Percentiles rank a stretch among this genome's conserved stretches.
Conservation (phyloP, 2,888 invertebrate species). For the Troglohyphantes excavatus region DNA sequence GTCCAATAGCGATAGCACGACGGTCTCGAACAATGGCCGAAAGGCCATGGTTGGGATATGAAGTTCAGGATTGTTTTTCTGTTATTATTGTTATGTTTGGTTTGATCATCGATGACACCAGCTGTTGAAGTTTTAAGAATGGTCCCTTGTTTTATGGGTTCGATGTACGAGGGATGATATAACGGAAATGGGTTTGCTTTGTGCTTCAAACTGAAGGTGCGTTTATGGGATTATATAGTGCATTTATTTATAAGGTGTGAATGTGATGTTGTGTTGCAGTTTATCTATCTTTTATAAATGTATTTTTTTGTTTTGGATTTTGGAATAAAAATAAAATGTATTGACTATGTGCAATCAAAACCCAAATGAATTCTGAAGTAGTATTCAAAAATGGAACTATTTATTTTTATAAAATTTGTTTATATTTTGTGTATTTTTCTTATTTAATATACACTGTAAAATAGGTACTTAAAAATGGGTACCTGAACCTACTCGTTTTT, state of each 20-base stretch:
- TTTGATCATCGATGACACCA: not conserved
- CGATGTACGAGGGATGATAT: not conserved
- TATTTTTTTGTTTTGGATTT: no score
- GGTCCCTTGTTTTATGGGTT: not conserved
- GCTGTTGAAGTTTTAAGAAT: not conserved
- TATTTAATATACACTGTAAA: no score
- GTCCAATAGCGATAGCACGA: not conserved
- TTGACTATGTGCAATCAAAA: no score
- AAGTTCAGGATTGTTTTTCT: constrained; percentile 23
- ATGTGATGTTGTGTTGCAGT: no score
- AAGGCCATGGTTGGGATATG: constrained; percentile 20
- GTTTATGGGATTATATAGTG: not conserved
- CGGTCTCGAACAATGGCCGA: not conserved
- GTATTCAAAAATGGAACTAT: no score
- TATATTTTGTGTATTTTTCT: no score
- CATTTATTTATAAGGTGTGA: not conserved
- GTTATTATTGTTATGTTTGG: constrained; percentile 9
- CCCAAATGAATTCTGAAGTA: no score
- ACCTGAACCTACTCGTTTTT: no score
- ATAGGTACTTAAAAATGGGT: no score
- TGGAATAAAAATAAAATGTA: no score
- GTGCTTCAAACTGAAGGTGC: not conserved
- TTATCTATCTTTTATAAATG: no score
- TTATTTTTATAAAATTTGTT: no score
- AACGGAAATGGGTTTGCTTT: not conserved